phyloP scores from a whole-genome alignment of 2,888 invertebrate species.

The Drosophila meridionalis region DNA sequence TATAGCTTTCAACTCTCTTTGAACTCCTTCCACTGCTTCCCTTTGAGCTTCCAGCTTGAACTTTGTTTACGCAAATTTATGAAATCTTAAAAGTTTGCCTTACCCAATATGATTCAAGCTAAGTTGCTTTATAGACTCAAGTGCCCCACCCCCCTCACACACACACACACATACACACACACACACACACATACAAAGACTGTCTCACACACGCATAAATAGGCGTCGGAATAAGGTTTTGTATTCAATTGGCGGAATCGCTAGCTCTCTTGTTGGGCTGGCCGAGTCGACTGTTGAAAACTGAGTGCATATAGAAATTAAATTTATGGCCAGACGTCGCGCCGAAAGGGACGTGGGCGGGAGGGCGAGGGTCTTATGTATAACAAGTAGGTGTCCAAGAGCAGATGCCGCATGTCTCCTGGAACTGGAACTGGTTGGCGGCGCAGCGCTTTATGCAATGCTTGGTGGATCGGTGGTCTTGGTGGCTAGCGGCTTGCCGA shows the following conservation, averaged over 20 bases:
- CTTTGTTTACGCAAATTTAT: not conserved
- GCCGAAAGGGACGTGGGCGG: not conserved
- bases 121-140: constrained; percentile 16
- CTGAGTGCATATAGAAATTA: constrained; percentile 37
- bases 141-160: not conserved
- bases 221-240: constrained; percentile 59
- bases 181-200: not conserved
- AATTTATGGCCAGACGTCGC: constrained; percentile 35
- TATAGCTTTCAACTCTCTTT: not conserved
- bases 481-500: constrained; percentile 28
- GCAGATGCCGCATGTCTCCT: constrained; percentile 17
- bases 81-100: not conserved
- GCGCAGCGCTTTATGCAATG: constrained; percentile 9
- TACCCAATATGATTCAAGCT: constrained; percentile 4
- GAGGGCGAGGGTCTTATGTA: constrained; percentile 1
- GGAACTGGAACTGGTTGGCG: constrained; percentile 47
- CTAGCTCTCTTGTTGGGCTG: constrained; percentile 12
- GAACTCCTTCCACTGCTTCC: not conserved
- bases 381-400: constrained; percentile 55
- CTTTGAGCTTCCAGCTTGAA: not conserved
- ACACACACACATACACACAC: constrained; percentile 6
- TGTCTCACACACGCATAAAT: constrained; percentile 41
- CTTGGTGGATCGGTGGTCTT: constrained; percentile 1
- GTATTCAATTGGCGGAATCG: constrained; percentile 43
- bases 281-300: constrained; percentile 13